Conservation (phyloP, 2,113 vertebrate species). For the Perca schrenkii region DNA sequence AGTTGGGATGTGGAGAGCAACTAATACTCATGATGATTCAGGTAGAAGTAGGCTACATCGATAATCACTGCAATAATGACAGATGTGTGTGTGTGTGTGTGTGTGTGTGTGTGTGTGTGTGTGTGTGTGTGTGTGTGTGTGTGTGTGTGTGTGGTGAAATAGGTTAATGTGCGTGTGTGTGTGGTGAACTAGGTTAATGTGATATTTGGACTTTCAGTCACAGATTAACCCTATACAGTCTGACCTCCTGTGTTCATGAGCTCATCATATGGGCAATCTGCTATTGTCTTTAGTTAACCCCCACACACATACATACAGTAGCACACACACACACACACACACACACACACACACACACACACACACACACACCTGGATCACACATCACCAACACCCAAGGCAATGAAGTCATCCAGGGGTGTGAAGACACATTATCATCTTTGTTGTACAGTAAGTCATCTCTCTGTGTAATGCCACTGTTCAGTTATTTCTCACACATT, state of each 20-base stretch:
- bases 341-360: too few relatives aligned
- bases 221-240: slow-evolving; percentile 69
- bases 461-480: background rate
- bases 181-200: slow-evolving; percentile 78
- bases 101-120: slow-evolving; percentile 26
- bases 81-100: slow-evolving; percentile 60
- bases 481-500: slow-evolving; percentile 8
- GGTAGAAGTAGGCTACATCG: slow-evolving; percentile 59
- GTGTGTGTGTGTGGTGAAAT: slow-evolving; percentile 52
- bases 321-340: background rate
- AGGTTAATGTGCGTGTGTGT: slow-evolving; percentile 74
- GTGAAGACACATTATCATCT: slow-evolving; percentile 21
- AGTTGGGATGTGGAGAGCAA: background rate
- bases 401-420: slow-evolving; percentile 38
- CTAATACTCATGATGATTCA: slow-evolving; percentile 55
- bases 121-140: too few relatives aligned
- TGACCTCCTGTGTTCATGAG: slow-evolving; percentile 32
- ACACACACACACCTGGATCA: too few relatives aligned
- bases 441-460: slow-evolving; percentile 18
- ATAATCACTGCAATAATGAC: slow-evolving; percentile 65
- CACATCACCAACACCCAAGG: slow-evolving; percentile 5
- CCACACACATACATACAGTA: background rate
- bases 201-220: slow-evolving; percentile 69
- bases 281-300: slow-evolving; percentile 44
- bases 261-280: slow-evolving; percentile 30